These are phyloP conservation scores for Dromaius novaehollandiae DNA, from an alignment of 2,113 vertebrate species.

Conservation along the genomic window DNA sequence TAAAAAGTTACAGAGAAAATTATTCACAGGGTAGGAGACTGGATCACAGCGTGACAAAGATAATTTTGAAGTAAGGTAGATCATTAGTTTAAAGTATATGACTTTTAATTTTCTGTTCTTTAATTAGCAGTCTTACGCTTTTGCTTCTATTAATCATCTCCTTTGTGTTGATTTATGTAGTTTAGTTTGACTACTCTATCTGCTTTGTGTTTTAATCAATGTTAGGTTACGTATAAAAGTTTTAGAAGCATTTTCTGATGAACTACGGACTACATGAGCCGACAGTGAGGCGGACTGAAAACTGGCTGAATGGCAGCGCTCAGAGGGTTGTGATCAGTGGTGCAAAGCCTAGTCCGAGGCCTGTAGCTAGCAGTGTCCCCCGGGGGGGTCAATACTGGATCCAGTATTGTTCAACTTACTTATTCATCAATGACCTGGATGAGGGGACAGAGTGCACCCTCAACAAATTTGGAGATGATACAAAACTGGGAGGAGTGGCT, in stretches of 20 bases:
- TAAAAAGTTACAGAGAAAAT: background rate
- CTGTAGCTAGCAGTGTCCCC: too few relatives aligned
- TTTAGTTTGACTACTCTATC: background rate
- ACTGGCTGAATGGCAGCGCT: too few relatives aligned
- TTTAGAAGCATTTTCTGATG: background rate
- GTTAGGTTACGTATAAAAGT: background rate
- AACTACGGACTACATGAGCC: too few relatives aligned
- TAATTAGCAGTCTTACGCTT: background rate
- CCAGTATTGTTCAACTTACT: too few relatives aligned
- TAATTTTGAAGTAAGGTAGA: background rate
- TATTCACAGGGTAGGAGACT: background rate
- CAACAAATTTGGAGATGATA: too few relatives aligned
- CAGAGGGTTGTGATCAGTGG: too few relatives aligned
- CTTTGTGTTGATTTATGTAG: background rate
- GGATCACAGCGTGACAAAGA: background rate
- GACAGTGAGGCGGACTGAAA: too few relatives aligned
- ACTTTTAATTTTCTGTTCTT: conserved; percentile 25
- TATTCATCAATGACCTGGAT: too few relatives aligned
- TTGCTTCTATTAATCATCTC: conserved; percentile 24
- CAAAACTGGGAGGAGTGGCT: too few relatives aligned
- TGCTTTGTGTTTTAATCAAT: background rate
- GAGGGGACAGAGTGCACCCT: too few relatives aligned
- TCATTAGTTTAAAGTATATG: conserved; percentile 17
- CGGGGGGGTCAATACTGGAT: too few relatives aligned
- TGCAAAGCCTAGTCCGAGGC: too few relatives aligned